Evolutionary conservation across 2,888 invertebrate species (phyloP).

Genomic region (Tachina lurida): DNA sequence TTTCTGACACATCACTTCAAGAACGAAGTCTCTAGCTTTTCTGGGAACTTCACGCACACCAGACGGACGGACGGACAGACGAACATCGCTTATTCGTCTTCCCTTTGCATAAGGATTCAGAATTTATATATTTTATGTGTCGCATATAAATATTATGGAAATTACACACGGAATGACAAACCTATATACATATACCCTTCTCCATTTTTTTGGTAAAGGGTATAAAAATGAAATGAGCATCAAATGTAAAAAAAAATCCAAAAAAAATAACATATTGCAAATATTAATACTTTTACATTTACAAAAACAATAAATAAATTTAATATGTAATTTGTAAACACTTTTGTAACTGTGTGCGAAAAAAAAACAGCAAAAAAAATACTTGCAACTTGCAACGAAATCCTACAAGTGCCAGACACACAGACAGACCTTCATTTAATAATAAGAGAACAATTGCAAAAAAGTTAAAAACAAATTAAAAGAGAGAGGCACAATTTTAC

Average conservation of each 20-base stretch:
- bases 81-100: too few species aligned
- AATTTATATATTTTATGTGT: too few species aligned
- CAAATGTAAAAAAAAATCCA: not conserved
- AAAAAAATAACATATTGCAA: slow-evolving; percentile 45
- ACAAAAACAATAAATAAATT: slow-evolving; percentile 25
- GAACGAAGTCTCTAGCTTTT: too few species aligned
- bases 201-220: too few species aligned
- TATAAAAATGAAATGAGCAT: slow-evolving; percentile 46
- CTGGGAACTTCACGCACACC: too few species aligned
- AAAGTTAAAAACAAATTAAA: not conserved
- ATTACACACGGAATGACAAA: too few species aligned
- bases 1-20: too few species aligned
- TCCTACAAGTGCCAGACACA: slow-evolving; percentile 51
- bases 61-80: too few species aligned
- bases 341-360: slow-evolving; percentile 30
- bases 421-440: slow-evolving; percentile 16
- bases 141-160: too few species aligned
- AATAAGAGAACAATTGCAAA: slow-evolving; percentile 11
- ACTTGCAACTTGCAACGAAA: slow-evolving; percentile 49
- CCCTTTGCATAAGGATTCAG: too few species aligned
- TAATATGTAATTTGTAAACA: slow-evolving; percentile 49
- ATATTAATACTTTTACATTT: slow-evolving; percentile 28
- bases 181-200: too few species aligned
- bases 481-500: not conserved
- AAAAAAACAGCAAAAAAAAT: slow-evolving; percentile 43